Base-by-base conservation (phyloP, 1,140 invertebrate genomes). In the Scaptomyza hsui region DNA sequence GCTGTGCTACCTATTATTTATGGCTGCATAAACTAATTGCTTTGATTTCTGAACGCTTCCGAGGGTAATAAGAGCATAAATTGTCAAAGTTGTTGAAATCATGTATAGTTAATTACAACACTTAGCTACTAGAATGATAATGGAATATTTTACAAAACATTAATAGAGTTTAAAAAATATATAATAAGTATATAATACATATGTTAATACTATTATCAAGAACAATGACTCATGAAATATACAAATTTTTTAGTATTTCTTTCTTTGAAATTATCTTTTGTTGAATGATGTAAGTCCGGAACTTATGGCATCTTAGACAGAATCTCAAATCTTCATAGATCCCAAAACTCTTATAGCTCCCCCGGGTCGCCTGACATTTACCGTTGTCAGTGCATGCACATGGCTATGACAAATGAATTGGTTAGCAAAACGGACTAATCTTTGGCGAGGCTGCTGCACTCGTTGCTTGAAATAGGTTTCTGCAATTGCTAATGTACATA, bases 321-420 rank as follows among this genome's bases (percentile, higher is more conserved):
- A 18, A n/a, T 13, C 6, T 37, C 5, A 39, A 21, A 6, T 21
- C 2, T 21, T 1, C 26, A 49, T 12, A 18, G 12, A 6, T 10
- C 19, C 45, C 9, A 32, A 13, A 29, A 26, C 2, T 3, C 5
- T 41, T 9, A 19, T 21, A 5, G 18, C 12, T 21, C 18, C 42
- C 18, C 4, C 42, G 42, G 21, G 10, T n/a, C 9, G 51, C 7
- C 48, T 29, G 7, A 35, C 32, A n/a, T 35, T n/a, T 35, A 12
- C 12, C 32, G 32, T 35, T 5, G 4, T 18, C 24, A 15, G 26
- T 4, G 6, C 4, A 19, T 35, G 13, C 12, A 24, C 45, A 39
- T 39, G 45, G 12, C 45, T 63, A 70, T 74, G 73, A 51, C 64
- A 79, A 86, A 76, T 73, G 72, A 85, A 81, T 86, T 77, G 64